Conservation (phyloP, 23 tunicate genomes). For the Phallusia fumigata region DNA sequence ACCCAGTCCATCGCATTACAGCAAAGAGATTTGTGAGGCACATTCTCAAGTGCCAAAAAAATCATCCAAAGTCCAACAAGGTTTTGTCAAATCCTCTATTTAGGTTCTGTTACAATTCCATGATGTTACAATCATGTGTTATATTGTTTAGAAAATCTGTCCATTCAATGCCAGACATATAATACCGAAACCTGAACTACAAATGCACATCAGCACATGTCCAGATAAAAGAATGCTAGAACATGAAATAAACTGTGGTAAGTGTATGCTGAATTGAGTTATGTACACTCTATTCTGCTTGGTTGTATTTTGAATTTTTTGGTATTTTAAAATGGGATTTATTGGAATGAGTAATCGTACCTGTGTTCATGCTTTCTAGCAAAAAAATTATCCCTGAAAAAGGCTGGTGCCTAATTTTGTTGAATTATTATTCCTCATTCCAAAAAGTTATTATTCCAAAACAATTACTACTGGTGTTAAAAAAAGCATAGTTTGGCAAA, state of each 20-base stretch:
- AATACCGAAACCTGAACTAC: conserved; percentile 51
- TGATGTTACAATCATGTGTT: background rate
- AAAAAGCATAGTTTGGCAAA: too few relatives aligned
- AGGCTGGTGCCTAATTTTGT: too few relatives aligned
- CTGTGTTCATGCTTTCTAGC: too few relatives aligned
- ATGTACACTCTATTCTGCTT: too few relatives aligned
- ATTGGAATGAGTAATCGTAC: too few relatives aligned
- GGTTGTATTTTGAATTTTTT: too few relatives aligned
- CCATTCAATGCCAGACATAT: conserved; percentile 73
- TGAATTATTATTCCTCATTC: too few relatives aligned
- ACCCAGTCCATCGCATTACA: conserved; percentile 60
- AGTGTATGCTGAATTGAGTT: background rate
- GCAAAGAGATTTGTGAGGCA: conserved; percentile 78
- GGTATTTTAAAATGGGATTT: too few relatives aligned
- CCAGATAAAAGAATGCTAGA: conserved; percentile 65
- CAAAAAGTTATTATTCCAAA: too few relatives aligned
- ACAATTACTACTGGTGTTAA: too few relatives aligned
- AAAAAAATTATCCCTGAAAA: too few relatives aligned
- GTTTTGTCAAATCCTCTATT: conserved; percentile 18
- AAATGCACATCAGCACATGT: conserved; percentile 59
- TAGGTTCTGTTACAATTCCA: background rate
- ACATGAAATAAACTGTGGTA: conserved; percentile 37
- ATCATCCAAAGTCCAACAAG: conserved; percentile 48
- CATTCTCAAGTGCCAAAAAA: conserved; percentile 67
- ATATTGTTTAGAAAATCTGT: conserved; percentile 37